Evolutionary conservation across 2,797 vertebrate species (phyloP).

Genomic region (Acestrorhynchus altus): DNA sequence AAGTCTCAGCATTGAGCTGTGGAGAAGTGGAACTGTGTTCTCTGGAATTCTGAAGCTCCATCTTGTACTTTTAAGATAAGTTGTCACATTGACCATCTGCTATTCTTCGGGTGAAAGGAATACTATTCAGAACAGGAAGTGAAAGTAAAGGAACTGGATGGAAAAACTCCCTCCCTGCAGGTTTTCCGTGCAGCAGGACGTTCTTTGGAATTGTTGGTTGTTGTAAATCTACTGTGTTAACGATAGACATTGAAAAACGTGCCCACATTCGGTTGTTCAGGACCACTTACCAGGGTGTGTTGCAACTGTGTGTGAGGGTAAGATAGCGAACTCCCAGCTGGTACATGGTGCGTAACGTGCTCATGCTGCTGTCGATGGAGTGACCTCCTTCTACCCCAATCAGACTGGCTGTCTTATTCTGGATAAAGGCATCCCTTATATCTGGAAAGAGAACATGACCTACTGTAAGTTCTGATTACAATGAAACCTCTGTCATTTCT

Average conservation of each 20-base stretch:
- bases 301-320: slow-evolving; percentile 95
- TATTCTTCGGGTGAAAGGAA: too few species aligned
- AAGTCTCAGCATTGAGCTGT: too few species aligned
- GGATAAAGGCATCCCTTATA: slow-evolving; percentile 70
- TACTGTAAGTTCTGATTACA: background rate
- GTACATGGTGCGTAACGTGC: slow-evolving; percentile 86
- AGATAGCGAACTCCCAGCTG: slow-evolving; percentile 90
- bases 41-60: too few species aligned
- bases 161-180: background rate
- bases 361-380: slow-evolving; percentile 93
- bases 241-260: too few species aligned
- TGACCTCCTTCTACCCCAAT: slow-evolving; percentile 94
- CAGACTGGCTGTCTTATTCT: slow-evolving; percentile 86
- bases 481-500: too few species aligned
- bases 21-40: too few species aligned
- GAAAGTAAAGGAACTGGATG: background rate
- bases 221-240: background rate
- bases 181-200: background rate
- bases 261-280: too few species aligned
- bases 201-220: background rate
- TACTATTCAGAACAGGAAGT: too few species aligned
- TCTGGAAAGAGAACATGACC: slow-evolving; percentile 62
- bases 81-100: too few species aligned
- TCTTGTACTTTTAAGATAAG: too few species aligned
- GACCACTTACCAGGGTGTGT: slow-evolving; percentile 88